Percentiles rank a stretch among this genome's conserved stretches.
These are phyloP conservation scores for Petromus typicus DNA, from an alignment of 2,113 vertebrate genomes.

Conservation along the genomic window DNA sequence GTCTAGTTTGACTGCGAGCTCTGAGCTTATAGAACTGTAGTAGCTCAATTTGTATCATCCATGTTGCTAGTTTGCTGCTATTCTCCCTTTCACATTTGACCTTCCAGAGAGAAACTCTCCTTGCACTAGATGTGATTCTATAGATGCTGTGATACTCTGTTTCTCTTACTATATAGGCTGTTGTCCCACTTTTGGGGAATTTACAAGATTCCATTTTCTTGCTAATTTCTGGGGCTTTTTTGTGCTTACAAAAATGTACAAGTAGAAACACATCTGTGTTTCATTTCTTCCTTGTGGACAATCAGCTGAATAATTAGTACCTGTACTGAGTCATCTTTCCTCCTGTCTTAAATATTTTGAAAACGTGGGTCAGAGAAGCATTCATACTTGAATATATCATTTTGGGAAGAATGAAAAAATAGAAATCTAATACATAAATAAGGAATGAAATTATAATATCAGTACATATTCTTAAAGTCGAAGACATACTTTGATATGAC, in stretches of 20 bases:
- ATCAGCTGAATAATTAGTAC: neutral
- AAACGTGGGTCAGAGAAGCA: neutral
- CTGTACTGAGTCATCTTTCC: neutral
- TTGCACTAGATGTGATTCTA: neutral
- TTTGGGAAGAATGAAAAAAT: slow-evolving; percentile 18
- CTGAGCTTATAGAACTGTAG: neutral
- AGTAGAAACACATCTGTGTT: neutral
- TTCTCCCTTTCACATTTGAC: neutral
- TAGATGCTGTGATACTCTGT: neutral
- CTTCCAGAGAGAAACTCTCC: neutral
- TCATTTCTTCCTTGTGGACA: neutral
- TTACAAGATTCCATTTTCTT: neutral
- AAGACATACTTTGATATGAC: neutral
- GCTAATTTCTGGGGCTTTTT: neutral
- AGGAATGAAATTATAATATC: neutral
- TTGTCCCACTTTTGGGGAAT: neutral
- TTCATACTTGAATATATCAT: neutral
- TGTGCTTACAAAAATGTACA: neutral
- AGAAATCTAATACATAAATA: neutral
- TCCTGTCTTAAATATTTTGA: neutral
- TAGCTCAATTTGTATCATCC: neutral
- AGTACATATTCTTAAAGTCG: neutral
- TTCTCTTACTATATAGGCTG: neutral
- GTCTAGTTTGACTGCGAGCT: neutral
- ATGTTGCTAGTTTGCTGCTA: too few relatives aligned